Evolutionary conservation across 1,140 invertebrate genomes (phyloP).

Genomic region (Battus philenor): DNA sequence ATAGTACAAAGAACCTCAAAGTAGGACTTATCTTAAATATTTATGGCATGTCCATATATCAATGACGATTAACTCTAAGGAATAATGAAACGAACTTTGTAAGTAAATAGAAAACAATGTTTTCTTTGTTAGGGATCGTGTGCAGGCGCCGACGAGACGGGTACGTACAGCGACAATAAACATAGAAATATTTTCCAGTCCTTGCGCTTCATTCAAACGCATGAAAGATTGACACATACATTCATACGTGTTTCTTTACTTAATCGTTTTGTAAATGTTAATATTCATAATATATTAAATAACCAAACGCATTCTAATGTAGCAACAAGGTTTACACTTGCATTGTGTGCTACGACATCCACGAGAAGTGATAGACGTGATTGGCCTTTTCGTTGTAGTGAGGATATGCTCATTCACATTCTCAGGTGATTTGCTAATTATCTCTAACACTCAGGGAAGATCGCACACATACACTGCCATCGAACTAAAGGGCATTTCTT

Average conservation of each 20-base stretch:
- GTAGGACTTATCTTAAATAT: background rate
- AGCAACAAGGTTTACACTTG: no score
- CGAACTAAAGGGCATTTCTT: no score
- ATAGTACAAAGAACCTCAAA: conserved; percentile 3
- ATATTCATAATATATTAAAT: background rate
- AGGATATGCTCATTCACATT: no score
- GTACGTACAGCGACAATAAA: conserved; percentile 32
- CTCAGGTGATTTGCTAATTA: no score
- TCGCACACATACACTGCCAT: no score
- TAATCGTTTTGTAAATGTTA: background rate
- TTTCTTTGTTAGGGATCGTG: conserved; percentile 27
- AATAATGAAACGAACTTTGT: conserved; percentile 40
- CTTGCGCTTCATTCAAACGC: background rate
- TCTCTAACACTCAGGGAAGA: no score
- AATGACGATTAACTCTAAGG: conserved; percentile 24
- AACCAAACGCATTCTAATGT: background rate
- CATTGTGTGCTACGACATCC: no score
- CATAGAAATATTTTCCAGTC: conserved; percentile 5
- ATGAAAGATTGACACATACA: background rate
- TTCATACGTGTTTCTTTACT: background rate
- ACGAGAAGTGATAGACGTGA: no score
- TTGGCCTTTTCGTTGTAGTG: no score
- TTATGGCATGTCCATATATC: conserved; percentile 11
- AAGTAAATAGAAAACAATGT: conserved; percentile 40
- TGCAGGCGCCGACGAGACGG: conserved; percentile 42